A percentile compares a stretch with the other conserved stretches of the same genome.
Conservation (phyloP, 2,888 invertebrate species). For the Anorthoa munda region DNA sequence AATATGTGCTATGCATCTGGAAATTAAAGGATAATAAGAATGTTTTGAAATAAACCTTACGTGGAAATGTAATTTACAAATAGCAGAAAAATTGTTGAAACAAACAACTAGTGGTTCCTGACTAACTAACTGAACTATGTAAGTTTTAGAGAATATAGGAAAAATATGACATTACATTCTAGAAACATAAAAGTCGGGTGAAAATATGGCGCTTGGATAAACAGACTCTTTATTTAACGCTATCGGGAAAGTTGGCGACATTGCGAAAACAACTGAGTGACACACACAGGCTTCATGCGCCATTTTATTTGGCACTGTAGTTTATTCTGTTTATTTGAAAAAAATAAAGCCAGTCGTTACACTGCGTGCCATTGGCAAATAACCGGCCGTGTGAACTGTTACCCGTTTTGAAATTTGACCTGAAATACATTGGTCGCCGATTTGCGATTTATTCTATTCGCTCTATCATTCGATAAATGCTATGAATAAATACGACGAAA, state of each 20-base stretch:
- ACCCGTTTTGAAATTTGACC: constrained; percentile 12
- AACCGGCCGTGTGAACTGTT: constrained; percentile 6
- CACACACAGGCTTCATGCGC: background rate
- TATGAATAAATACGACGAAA: background rate
- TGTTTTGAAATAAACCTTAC: background rate
- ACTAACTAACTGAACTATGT: constrained; percentile 12
- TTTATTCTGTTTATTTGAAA: constrained; percentile 14
- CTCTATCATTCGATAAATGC: background rate
- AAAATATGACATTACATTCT: constrained; percentile 17
- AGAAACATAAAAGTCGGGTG: constrained; percentile 6
- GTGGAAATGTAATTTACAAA: background rate
- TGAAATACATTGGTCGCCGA: background rate
- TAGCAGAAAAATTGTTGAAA: background rate
- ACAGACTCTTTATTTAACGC: constrained; percentile 8
- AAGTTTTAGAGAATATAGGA: background rate
- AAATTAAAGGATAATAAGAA: background rate
- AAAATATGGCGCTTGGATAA: constrained; percentile 22
- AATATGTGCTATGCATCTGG: background rate
- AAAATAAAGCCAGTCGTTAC: background rate
- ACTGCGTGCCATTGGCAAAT: background rate
- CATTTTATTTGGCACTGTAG: constrained; percentile 38
- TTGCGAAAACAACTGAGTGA: constrained; percentile 19
- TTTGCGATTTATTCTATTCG: constrained; percentile 6
- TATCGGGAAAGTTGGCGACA: constrained; percentile 8
- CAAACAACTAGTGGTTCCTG: background rate